Evolutionary conservation across 2,888 invertebrate species (phyloP), one percentile per base, ranked within the genome.

Genomic region (Macrostomum cliftonense): DNA sequence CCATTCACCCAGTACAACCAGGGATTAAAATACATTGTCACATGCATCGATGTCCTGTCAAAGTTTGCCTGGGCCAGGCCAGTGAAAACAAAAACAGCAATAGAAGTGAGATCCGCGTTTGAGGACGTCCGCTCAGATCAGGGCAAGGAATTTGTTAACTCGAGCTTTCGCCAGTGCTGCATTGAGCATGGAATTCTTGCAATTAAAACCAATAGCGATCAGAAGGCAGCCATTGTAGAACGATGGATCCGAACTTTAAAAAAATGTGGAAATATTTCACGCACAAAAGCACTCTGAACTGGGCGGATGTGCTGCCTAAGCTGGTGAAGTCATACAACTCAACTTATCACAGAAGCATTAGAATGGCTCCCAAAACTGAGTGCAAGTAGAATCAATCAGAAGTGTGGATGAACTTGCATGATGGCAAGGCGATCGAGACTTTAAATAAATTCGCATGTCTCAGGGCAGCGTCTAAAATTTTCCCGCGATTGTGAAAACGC

Each of bases 201-300:
- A 45, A 58, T 60, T 39, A 57, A 56, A 1, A 58, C 60, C 1
- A 49, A 59, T 52, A 56, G 53, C 2, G 58, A 60, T 39, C 56
- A 58, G 5, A 66, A 67, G 53, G 59, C 61, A 1, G 51, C 55
- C 1, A 52, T 65, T 2, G 56, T 60, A 2, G 65, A 67, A 54
- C 45, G 66, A 5, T 60, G 52, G 39, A 53, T 55, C 16, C 37
- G 56, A 13, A 57, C 56, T 56, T 57, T 49, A 42, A 52, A 11
- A 45, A 47, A 16, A 51, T 56, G 48, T 56, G 47, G 53, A 39
- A 46, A 1, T 52, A 49, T 44, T 54, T 51, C 43, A 55, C 53
- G 19, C 14, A 46, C 28, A 40, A 36, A 7, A 42, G 47, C 12
- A 39, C 49, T 12, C 19, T 37, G 42, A 39, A 43, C 12, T 56